A percentile compares a stretch with the other conserved stretches of the same genome.
These are phyloP conservation scores for Ispidina picta DNA, from an alignment of 2,797 vertebrate species.

Conservation along the genomic window DNA sequence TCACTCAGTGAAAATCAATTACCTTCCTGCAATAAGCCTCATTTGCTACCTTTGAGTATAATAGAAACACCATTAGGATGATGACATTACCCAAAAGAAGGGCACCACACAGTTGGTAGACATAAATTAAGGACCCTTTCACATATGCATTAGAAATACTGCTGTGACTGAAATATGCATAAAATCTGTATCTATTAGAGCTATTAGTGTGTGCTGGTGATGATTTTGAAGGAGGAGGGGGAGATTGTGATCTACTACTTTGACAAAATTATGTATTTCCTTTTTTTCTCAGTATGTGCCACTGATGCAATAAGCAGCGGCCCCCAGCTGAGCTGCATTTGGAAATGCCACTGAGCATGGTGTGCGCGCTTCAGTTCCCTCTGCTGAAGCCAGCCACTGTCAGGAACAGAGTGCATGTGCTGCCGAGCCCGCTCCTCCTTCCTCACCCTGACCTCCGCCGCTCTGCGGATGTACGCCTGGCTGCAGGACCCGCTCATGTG, in stretches of 20 bases:
- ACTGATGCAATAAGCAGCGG: conserved; percentile 83
- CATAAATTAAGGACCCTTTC: conserved; percentile 90
- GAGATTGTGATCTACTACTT: conserved; percentile 78
- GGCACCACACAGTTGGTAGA: conserved; percentile 95
- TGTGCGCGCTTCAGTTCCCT: conserved; percentile 88
- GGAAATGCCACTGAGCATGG: conserved; percentile 98
- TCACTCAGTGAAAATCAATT: conserved; percentile 89
- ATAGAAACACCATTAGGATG: conserved; percentile 97
- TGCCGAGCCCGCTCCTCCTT: conserved; percentile 74
- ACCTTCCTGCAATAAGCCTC: conserved; percentile 91
- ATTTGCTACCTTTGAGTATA: conserved; percentile 97
- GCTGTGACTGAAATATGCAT: conserved; percentile 92
- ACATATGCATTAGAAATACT: conserved; percentile 92
- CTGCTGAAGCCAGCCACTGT: conserved; percentile 82
- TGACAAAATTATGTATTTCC: conserved; percentile 84
- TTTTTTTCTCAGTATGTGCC: conserved; percentile 78
- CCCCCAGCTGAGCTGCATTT: conserved; percentile 89
- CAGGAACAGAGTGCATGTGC: conserved; percentile 80
- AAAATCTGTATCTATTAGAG: conserved; percentile 83
- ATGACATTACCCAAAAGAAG: conserved; percentile 94
- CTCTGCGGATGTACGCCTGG: conserved; percentile 80
- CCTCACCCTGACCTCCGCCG: conserved; percentile 77
- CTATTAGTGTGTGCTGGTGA: conserved; percentile 81
- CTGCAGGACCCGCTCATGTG: conserved; percentile 71
- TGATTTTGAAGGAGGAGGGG: conserved; percentile 77